Conservation (phyloP, 2,888 invertebrate genomes). For the Lamproptera curius region DNA sequence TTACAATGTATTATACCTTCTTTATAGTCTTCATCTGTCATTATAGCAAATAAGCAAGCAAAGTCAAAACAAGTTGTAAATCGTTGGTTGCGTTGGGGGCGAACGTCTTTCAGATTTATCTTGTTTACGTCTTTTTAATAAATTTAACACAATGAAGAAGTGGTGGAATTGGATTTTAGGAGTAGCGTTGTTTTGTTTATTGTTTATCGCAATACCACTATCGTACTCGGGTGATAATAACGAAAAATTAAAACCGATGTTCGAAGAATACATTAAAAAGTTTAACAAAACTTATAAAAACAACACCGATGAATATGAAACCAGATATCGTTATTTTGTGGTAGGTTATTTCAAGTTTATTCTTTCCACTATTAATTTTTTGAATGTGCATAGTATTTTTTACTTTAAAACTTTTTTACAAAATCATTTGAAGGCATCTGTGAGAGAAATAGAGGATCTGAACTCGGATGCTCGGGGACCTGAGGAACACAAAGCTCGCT, state of each 20-base stretch:
- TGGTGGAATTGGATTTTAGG: conserved; percentile 65
- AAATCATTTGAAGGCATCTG: conserved; percentile 59
- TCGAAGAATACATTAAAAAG: conserved; percentile 68
- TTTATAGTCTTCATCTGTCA: no score
- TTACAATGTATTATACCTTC: no score
- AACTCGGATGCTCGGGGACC: conserved; percentile 60
- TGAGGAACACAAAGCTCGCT: conserved; percentile 62
- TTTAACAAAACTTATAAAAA: conserved; percentile 76
- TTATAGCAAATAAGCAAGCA: no score
- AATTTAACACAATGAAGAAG: conserved; percentile 48
- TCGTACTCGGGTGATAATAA: conserved; percentile 37
- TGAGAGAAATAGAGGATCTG: conserved; percentile 65
- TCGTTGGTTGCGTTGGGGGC: not conserved
- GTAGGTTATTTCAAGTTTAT: conserved; percentile 64
- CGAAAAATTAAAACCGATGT: conserved; percentile 52
- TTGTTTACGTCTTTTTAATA: conserved; percentile 1
- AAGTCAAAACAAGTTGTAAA: conserved; percentile 11
- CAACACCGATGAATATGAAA: conserved; percentile 64
- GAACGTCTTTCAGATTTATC: conserved; percentile 15
- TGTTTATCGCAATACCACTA: conserved; percentile 60
- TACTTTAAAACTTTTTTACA: conserved; percentile 9
- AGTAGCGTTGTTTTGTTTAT: conserved; percentile 49
- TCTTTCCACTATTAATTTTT: no score
- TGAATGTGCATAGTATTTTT: conserved; percentile 1
- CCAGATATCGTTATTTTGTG: conserved; percentile 72